Conservation (phyloP, 2,888 invertebrate genomes). For the Diogma glabrata region DNA sequence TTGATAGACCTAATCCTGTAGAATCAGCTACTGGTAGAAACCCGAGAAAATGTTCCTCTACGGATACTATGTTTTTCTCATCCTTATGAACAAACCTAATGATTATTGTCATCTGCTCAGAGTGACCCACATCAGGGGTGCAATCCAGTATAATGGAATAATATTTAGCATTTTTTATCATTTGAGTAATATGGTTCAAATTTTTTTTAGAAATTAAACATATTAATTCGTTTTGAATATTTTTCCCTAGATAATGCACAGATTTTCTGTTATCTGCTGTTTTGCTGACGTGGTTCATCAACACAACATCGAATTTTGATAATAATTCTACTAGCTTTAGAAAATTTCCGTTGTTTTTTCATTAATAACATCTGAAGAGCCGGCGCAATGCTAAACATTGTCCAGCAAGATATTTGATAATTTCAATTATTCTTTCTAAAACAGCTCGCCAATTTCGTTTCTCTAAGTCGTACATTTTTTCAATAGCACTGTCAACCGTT, state of each 20-base stretch:
- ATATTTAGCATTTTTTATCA: not conserved
- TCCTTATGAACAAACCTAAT: not conserved
- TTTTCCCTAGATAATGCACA: not conserved
- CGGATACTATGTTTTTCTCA: not conserved
- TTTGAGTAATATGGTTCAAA: conserved; percentile 2
- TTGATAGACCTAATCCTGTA: not conserved
- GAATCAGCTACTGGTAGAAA: not conserved
- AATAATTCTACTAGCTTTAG: not conserved
- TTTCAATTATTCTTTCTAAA: conserved; percentile 1
- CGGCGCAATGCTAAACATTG: too few relatives aligned
- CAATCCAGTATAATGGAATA: not conserved
- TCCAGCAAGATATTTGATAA: too few relatives aligned
- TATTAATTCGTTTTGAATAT: too few relatives aligned
- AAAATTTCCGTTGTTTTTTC: too few relatives aligned
- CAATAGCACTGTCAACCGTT: not conserved
- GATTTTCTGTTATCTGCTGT: conserved; percentile 1
- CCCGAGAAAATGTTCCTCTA: not conserved
- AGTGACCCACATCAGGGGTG: not conserved
- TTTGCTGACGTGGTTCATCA: not conserved
- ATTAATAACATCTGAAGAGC: not conserved
- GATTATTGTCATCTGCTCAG: not conserved
- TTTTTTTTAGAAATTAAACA: too few relatives aligned
- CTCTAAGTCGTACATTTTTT: not conserved
- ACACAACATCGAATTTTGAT: not conserved
- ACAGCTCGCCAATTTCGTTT: not conserved